A percentile compares a stretch with the other conserved stretches of the same genome.
Evolutionary conservation across 1,140 invertebrate species (phyloP).

Genomic region (Gryllus bimaculatus): DNA sequence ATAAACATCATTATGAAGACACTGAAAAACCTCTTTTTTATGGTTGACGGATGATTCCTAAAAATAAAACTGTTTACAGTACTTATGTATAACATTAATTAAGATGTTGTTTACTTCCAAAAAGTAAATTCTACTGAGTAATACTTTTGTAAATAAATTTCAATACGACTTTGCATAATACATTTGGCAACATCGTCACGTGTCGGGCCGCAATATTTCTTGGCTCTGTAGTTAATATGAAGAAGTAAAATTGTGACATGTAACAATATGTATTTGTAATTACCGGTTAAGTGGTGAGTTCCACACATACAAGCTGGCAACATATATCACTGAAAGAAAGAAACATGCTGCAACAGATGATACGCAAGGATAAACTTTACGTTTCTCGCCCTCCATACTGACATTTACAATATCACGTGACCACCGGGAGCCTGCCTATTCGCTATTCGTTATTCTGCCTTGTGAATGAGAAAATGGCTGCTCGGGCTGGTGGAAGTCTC

Average conservation of each 20-base stretch:
- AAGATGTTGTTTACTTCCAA: too few relatives aligned
- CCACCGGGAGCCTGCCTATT: constrained; percentile 20
- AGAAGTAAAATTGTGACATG: neutral
- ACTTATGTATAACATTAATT: neutral
- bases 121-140: too few relatives aligned
- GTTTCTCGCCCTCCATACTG: constrained; percentile 34
- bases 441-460: constrained; percentile 23
- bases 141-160: too few relatives aligned
- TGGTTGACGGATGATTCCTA: constrained; percentile 80
- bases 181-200: constrained; percentile 19
- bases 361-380: constrained; percentile 24
- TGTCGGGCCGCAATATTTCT: neutral
- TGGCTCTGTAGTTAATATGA: too few relatives aligned
- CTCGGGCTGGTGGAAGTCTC: constrained; percentile 47
- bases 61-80: constrained; percentile 33
- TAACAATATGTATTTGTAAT: constrained; percentile 21
- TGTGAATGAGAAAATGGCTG: constrained; percentile 50
- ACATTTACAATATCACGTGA: constrained; percentile 31
- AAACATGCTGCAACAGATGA: constrained; percentile 44
- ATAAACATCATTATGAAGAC: constrained; percentile 70
- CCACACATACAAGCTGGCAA: constrained; percentile 78
- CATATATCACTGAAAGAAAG: constrained; percentile 61
- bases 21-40: constrained; percentile 79
- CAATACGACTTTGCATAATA: neutral
- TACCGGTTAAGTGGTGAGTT: constrained; percentile 61